Conservation (phyloP, 1,140 invertebrate genomes). For the Potamilus streckersoni region DNA sequence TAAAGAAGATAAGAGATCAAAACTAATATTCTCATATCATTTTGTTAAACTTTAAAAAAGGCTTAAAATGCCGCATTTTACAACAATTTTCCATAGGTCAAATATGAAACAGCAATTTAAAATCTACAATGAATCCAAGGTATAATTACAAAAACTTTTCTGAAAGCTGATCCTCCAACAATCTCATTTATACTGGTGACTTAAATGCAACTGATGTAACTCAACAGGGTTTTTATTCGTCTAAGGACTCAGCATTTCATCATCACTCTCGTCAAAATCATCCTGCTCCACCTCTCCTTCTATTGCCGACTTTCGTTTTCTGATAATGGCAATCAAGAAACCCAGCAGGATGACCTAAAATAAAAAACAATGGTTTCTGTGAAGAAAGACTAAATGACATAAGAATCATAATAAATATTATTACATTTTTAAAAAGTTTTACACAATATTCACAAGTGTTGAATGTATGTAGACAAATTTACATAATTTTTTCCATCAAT, state of each 20-base stretch:
- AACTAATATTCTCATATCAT: too few species aligned
- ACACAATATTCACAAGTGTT: not conserved
- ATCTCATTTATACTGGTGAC: too few species aligned
- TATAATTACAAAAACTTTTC: too few species aligned
- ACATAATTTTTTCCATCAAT: not conserved
- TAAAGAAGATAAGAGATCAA: too few species aligned
- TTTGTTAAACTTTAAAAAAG: too few species aligned
- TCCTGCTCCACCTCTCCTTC: slow-evolving; percentile 62
- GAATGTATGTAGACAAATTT: not conserved
- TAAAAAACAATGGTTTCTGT: slow-evolving; percentile 20
- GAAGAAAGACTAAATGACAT: slow-evolving; percentile 9
- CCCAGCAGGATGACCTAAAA: slow-evolving; percentile 61
- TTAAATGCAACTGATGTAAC: too few species aligned
- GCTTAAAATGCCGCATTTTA: too few species aligned
- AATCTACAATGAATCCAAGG: too few species aligned
- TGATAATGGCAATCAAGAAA: slow-evolving; percentile 58
- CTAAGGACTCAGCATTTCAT: slow-evolving; percentile 38
- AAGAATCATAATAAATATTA: not conserved
- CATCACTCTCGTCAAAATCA: slow-evolving; percentile 67
- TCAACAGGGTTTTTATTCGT: too few species aligned
- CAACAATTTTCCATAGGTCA: too few species aligned
- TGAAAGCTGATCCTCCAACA: too few species aligned
- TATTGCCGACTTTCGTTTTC: slow-evolving; percentile 57
- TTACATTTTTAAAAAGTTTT: not conserved
- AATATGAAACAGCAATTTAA: too few species aligned